A percentile compares a stretch with the other conserved stretches of the same genome.
Evolutionary conservation across 2,113 vertebrate genomes (phyloP).

Genomic region (Hydrolagus affinis): DNA sequence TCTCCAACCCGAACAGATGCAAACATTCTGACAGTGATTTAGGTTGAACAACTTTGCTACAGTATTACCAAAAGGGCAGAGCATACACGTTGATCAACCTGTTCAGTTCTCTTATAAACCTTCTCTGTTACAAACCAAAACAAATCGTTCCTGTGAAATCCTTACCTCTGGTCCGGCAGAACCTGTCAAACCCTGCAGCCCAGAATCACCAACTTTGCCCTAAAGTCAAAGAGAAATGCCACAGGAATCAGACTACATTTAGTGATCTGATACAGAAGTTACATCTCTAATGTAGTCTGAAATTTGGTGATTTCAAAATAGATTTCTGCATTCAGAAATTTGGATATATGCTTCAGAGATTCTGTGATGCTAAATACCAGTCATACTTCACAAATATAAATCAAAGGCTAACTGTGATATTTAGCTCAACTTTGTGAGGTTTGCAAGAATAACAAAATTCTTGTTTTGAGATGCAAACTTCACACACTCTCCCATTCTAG

Average conservation of each 20-base stretch:
- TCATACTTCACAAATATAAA: not conserved
- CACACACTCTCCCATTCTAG: not conserved
- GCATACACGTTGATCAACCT: too few relatives aligned
- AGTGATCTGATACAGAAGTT: conserved; percentile 36
- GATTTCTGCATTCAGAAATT: not conserved
- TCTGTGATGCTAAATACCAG: not conserved
- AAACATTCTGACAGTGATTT: too few relatives aligned
- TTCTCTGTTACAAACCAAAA: not conserved
- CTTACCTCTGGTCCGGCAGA: conserved; percentile 88
- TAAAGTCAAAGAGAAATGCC: conserved; percentile 39
- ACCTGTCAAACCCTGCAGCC: conserved; percentile 66
- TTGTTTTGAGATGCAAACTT: not conserved
- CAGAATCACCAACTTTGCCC: conserved; percentile 79
- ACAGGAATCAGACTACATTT: not conserved
- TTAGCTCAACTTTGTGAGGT: not conserved
- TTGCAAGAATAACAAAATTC: not conserved
- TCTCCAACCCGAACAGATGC: too few relatives aligned
- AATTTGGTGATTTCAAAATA: not conserved
- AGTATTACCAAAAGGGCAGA: too few relatives aligned
- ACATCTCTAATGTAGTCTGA: too few relatives aligned
- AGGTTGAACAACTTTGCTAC: too few relatives aligned
- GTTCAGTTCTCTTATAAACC: not conserved
- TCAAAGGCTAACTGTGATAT: not conserved
- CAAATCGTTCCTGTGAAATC: not conserved
- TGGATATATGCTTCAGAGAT: not conserved